phyloP scores from a whole-genome alignment of 1,140 invertebrate genomes.

The Bilobella aurantiaca region DNA sequence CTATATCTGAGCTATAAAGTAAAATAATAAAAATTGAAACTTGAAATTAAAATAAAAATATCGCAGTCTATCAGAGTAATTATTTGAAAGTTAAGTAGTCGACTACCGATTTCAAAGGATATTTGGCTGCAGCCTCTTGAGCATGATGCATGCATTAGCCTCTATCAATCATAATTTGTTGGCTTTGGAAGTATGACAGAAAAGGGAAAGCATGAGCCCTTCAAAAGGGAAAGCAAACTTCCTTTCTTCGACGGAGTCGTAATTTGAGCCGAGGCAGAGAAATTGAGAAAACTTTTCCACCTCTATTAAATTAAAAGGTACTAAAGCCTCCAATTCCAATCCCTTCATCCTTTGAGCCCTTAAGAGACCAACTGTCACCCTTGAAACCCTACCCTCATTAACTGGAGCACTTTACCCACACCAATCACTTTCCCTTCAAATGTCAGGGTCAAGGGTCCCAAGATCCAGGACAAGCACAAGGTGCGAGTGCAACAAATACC shows the following conservation, averaged over 20 bases:
- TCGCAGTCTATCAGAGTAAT: too few relatives aligned
- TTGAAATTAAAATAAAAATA: too few relatives aligned
- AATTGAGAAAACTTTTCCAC: conserved; percentile 18
- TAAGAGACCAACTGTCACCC: background rate
- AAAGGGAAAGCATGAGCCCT: background rate
- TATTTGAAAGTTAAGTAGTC: background rate
- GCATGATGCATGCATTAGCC: conserved; percentile 22
- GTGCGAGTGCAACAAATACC: too few relatives aligned
- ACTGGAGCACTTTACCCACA: too few relatives aligned
- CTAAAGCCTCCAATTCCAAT: conserved; percentile 11
- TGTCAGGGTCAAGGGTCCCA: too few relatives aligned
- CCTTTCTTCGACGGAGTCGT: conserved; percentile 14
- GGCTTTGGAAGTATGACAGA: conserved; percentile 28
- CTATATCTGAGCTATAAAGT: too few relatives aligned
- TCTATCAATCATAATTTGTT: conserved; percentile 36
- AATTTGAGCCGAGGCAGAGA: conserved; percentile 10
- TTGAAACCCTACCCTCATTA: too few relatives aligned
- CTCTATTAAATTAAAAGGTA: conserved; percentile 25
- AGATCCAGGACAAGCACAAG: too few relatives aligned
- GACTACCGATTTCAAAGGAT: too few relatives aligned
- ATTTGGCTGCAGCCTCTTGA: background rate
- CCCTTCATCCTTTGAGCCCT: background rate
- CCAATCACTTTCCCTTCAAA: too few relatives aligned
- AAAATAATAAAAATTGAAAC: too few relatives aligned
- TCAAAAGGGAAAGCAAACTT: background rate